Evolutionary conservation across 2,113 vertebrate genomes (phyloP).

Genomic region (Serilophus lunatus): DNA sequence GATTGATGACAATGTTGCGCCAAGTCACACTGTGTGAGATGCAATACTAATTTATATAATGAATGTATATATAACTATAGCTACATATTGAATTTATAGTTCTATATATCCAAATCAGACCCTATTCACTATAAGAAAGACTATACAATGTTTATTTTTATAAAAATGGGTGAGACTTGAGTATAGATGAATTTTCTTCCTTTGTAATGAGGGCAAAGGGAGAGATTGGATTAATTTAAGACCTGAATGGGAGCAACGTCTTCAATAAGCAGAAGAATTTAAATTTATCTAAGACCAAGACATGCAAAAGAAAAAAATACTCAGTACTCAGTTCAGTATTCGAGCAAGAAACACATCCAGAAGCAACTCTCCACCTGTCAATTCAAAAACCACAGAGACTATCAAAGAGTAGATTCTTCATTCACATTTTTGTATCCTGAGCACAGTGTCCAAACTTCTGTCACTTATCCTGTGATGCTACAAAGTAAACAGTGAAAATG

Average conservation of each 20-base stretch:
- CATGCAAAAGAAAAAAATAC: neutral
- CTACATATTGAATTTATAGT: neutral
- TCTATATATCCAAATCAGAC: neutral
- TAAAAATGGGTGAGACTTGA: neutral
- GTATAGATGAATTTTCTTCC: neutral
- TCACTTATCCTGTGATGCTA: neutral
- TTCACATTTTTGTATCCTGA: neutral
- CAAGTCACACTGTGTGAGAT: neutral
- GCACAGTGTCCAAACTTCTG: neutral
- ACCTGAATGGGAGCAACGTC: neutral
- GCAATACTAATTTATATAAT: neutral
- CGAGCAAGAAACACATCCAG: neutral
- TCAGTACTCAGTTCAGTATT: neutral
- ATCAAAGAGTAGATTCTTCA: neutral
- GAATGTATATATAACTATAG: neutral
- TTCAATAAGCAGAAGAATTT: neutral
- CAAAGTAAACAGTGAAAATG: neutral
- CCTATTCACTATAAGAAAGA: neutral
- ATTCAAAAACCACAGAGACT: neutral
- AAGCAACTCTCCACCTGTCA: neutral
- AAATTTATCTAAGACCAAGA: neutral
- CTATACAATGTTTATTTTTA: neutral
- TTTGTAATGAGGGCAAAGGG: neutral
- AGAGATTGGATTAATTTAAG: neutral
- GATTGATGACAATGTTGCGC: neutral